Evolutionary conservation across 2,888 invertebrate species (phyloP).

Genomic region (Sinotaia quadrata): DNA sequence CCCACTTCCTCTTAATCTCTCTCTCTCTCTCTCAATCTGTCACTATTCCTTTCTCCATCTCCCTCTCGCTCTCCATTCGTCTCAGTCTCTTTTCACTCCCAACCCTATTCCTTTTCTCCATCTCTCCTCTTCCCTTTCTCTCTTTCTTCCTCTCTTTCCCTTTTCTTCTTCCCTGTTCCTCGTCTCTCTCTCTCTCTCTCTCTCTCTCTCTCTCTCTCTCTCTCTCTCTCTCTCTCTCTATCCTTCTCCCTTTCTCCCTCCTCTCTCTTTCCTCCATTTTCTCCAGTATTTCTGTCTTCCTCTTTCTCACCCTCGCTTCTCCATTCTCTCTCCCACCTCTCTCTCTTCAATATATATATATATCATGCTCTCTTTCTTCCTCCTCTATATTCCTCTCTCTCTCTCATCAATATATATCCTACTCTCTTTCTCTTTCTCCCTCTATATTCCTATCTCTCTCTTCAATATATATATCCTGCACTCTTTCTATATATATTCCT

Average conservation of each 20-base stretch:
- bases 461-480: no score
- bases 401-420: neutral
- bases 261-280: conserved; percentile 16
- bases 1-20: neutral
- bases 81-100: no score
- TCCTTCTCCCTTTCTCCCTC: conserved; percentile 3
- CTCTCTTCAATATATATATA: neutral
- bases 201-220: conserved; percentile 13
- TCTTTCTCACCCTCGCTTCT: neutral
- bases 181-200: conserved; percentile 7
- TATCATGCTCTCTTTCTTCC: conserved; percentile 5
- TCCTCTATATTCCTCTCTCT: neutral
- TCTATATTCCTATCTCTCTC: no score
- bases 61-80: neutral
- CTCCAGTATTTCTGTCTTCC: conserved; percentile 1
- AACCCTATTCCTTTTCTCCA: conserved; percentile 1
- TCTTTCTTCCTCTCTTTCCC: conserved; percentile 1
- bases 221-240: conserved; percentile 16
- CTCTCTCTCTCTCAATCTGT: neutral
- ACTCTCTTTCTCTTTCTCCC: neutral
- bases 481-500: no score
- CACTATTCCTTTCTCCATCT: neutral
- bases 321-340: neutral
- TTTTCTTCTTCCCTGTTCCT: conserved; percentile 11
- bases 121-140: conserved; percentile 14